These are phyloP conservation scores for Spea hammondii DNA, from an alignment of 2,797 vertebrate species.

Conservation along the genomic window DNA sequence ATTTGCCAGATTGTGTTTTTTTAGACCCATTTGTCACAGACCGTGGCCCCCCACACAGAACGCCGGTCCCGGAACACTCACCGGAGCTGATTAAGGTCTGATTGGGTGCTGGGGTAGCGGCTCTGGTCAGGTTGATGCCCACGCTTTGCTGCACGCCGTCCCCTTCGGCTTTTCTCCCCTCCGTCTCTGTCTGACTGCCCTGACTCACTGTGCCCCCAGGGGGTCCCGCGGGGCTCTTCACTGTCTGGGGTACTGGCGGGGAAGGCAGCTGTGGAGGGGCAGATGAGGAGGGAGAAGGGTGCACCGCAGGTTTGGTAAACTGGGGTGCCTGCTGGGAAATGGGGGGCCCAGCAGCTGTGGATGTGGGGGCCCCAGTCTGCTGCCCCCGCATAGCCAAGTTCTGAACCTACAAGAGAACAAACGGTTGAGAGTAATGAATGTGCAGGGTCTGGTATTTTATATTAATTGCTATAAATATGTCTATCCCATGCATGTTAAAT, in stretches of 20 bases:
- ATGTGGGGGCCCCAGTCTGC: slow-evolving; percentile 69
- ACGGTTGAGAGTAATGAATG: not conserved
- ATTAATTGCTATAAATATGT: too few species aligned
- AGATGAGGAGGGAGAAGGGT: slow-evolving; percentile 60
- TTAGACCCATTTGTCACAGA: too few species aligned
- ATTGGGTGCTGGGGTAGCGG: slow-evolving; percentile 73
- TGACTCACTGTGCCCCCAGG: slow-evolving; percentile 63
- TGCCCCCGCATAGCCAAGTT: slow-evolving; percentile 90
- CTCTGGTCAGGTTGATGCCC: slow-evolving; percentile 76
- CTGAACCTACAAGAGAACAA: slow-evolving; percentile 79
- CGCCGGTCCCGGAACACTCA: slow-evolving; percentile 41
- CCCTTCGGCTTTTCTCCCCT: slow-evolving; percentile 71
- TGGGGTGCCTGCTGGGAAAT: slow-evolving; percentile 66
- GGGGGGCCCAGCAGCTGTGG: slow-evolving; percentile 67
- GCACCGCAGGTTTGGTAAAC: slow-evolving; percentile 64
- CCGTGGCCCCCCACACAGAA: too few species aligned
- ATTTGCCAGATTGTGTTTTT: too few species aligned
- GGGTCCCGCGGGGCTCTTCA: slow-evolving; percentile 60
- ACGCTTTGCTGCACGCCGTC: slow-evolving; percentile 69
- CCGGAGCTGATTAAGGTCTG: slow-evolving; percentile 77
- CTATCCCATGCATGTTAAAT: too few species aligned
- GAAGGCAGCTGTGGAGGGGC: slow-evolving; percentile 65
- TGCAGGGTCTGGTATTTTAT: not conserved
- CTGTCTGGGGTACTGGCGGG: slow-evolving; percentile 59
- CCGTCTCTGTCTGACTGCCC: slow-evolving; percentile 74